A percentile compares a stretch with the other conserved stretches of the same genome.
These are phyloP conservation scores for Boloria selene DNA, from an alignment of 2,888 invertebrate species.

Conservation along the genomic window DNA sequence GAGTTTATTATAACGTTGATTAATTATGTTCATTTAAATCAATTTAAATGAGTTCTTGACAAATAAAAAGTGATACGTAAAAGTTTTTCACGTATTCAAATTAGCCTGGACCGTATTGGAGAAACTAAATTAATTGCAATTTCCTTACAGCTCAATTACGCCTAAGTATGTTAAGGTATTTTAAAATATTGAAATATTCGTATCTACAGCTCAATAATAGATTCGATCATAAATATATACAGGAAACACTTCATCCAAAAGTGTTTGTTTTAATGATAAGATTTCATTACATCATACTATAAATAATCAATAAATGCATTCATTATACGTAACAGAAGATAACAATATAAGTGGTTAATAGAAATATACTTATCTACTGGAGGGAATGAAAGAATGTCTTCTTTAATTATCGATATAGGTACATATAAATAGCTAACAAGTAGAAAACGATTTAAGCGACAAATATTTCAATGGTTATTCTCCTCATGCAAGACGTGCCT, in stretches of 20 bases:
- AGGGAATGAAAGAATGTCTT: conserved; percentile 22
- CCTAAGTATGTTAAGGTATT: too few species aligned
- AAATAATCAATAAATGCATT: conserved; percentile 29
- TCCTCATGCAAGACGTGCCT: conserved; percentile 55
- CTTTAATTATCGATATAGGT: conserved; percentile 19
- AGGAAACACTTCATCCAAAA: conserved; percentile 35
- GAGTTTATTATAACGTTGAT: too few species aligned
- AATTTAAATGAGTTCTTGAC: too few species aligned
- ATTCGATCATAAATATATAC: conserved; percentile 20
- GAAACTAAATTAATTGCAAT: too few species aligned
- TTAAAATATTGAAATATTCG: conserved; percentile 1
- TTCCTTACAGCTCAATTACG: too few species aligned
- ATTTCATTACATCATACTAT: conserved; percentile 26
- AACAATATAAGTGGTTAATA: conserved; percentile 42
- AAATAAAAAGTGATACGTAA: too few species aligned
- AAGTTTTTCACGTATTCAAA: too few species aligned
- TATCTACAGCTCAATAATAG: background rate
- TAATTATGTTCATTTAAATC: too few species aligned
- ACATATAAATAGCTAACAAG: conserved; percentile 8
- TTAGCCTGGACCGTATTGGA: too few species aligned
- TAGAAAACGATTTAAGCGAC: conserved; percentile 24
- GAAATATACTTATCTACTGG: conserved; percentile 29
- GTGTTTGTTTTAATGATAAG: conserved; percentile 34
- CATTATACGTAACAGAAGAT: conserved; percentile 27
- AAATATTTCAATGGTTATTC: conserved; percentile 49